Evolutionary conservation across 2,113 vertebrate genomes (phyloP).

Genomic region (Bos javanicus): DNA sequence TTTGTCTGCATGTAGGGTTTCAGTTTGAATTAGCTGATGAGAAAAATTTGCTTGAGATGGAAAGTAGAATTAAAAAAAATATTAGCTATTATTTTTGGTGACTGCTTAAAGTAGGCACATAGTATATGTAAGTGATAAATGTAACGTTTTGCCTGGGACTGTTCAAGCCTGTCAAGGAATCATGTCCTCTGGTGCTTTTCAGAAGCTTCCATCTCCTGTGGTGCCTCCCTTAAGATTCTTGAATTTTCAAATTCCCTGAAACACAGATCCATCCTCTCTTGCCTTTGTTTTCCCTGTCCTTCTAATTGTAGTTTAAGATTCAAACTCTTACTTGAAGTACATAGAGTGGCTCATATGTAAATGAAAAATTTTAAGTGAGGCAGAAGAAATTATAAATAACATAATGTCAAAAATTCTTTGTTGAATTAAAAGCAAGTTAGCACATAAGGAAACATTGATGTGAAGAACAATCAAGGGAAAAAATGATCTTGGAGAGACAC

Average conservation of each 20-base stretch:
- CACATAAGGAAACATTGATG: background rate
- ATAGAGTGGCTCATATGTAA: background rate
- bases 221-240: background rate
- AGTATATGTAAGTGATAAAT: background rate
- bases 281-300: background rate
- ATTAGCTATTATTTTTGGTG: background rate
- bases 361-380: background rate
- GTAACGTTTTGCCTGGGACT: background rate
- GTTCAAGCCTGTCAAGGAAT: background rate
- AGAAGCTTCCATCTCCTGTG: background rate
- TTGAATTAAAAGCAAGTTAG: background rate
- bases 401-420: background rate
- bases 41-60: background rate
- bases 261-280: background rate
- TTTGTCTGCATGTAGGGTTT: background rate
- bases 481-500: background rate
- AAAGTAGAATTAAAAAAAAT: background rate
- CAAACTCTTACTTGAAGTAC: background rate
- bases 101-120: background rate
- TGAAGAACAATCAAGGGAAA: background rate
- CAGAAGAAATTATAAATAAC: background rate
- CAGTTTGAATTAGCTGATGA: background rate
- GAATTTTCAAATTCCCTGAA: background rate
- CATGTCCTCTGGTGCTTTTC: background rate
- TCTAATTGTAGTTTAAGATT: background rate